Base-by-base conservation (phyloP, 2,888 invertebrate species). In the Sinohyriopsis cumingii region DNA sequence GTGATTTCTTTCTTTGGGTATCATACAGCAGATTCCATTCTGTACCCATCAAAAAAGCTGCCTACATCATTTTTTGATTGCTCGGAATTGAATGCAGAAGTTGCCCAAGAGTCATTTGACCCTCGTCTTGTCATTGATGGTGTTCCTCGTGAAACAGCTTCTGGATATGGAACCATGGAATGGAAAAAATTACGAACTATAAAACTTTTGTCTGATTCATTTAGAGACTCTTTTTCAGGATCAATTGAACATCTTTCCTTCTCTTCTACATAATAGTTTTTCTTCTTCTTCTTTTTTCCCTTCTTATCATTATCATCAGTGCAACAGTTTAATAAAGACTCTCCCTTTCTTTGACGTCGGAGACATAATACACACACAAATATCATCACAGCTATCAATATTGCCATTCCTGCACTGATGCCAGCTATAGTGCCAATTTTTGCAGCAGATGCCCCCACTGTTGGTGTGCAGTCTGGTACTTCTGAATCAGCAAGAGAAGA, bases 151-250 rank as follows among this genome's bases (percentile, higher is more conserved):
- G 78, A 73, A 18, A 63, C 68, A 18, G 68, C 78, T 53, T 78
- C 79, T 25, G 80, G 81, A 57, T 82, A 78, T 9, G 82, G 79
- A 20, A 75, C 81, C 81, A 86, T 83, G 24, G 83, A 80, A 68
- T 84, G 82, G 72, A 87, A 85, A 69, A 82, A 87, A 59, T 85
- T 82, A 6, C 84, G 67, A 59, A 87, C 83, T 61, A 85, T 84
- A 79, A 83, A 87, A 73, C 84, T 82, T 76, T 84, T 84, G 65
- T 87, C 86, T 2, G 87, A 87, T 59, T 84, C 82, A 60, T 82
- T 84, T 9, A 86, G 68, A 25, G 86, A 86, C 18, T 80, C 78
- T 55, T 76, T 73, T 56, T 86, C 84, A 55, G 79, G 72, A 65
- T 86, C 82, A 62, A 71, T 64, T 53, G 77, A 77, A 6, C 81